phyloP scores from a whole-genome alignment of 2,113 vertebrate genomes.

The Siniperca knerii region DNA sequence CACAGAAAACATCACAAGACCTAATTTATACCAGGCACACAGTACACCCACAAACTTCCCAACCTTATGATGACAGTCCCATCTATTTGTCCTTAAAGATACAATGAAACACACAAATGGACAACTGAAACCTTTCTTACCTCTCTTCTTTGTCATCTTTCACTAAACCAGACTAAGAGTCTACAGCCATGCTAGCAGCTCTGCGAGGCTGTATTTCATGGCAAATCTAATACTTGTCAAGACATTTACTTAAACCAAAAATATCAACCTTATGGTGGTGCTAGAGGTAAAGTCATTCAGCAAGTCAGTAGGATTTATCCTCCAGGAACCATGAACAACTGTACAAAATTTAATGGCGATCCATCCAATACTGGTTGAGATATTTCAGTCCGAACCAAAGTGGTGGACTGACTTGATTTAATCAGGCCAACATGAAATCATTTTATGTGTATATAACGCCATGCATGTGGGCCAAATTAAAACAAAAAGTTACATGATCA shows the following conservation, averaged over 20 bases:
- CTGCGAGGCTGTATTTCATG: neutral
- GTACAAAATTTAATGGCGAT: too few species aligned
- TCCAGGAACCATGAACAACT: neutral
- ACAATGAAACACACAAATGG: constrained; percentile 4
- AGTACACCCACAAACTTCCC: constrained; percentile 12
- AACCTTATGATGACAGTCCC: neutral
- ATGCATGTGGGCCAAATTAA: too few species aligned
- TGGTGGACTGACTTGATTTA: neutral
- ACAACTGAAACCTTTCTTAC: constrained; percentile 15
- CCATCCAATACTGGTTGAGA: too few species aligned
- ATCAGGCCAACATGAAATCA: neutral
- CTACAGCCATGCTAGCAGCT: neutral
- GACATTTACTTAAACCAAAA: neutral
- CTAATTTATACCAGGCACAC: constrained; percentile 33
- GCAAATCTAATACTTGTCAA: neutral
- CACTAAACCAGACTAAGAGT: neutral
- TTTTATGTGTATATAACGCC: neutral
- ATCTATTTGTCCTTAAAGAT: constrained; percentile 13
- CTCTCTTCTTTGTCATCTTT: neutral
- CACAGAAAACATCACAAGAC: constrained; percentile 40
- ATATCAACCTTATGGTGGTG: neutral
- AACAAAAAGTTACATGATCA: too few species aligned
- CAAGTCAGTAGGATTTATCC: too few species aligned
- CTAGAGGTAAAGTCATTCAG: too few species aligned
- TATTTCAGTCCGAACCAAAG: too few species aligned